Base-by-base conservation (phyloP, 2,113 vertebrate genomes). In the Antennarius striatus region DNA sequence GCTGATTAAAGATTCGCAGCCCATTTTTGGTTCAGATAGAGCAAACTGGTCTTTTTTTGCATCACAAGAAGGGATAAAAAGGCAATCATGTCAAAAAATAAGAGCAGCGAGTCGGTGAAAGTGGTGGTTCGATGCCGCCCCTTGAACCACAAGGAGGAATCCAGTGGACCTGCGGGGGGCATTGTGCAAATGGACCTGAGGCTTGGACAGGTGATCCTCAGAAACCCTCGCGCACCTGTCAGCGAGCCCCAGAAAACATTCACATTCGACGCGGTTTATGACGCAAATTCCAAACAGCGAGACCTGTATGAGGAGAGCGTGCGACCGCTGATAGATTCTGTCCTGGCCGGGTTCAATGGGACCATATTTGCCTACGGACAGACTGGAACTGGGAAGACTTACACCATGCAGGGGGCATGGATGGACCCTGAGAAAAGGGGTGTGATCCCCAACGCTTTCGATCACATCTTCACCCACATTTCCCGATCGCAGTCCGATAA, bases 391-490 rank as follows among this genome's bases (percentile, higher is more conserved):
- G 98, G 98, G 14, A 99, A 99, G 89, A 99, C 97, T 0, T 97
- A 98, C 91, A 98, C 98, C 61, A 99, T 99, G 97, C 96, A 97
- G 79, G 98, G 98, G 0, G 91, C 91, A 4, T 97, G 97, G 96
- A 77, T 90, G 71, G 96, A 98, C 83, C 91, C 94, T 0, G 97
- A 98, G 87, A 94, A 92, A 65, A 89, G 95, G 0, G 97, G 98
- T 17, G 91, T 99, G 83, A 96, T 98, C 75, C 98, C 98, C 57
- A 96, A 91, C 5, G 92, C 97, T 43, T 98, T 99, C 30, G 97
- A 99, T 79, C 97, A 98, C 89, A 95, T 99, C 79, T 99, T 99
- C 90, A 99, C 96, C 0, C 96, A 98, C 86, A 99, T 99, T 90
- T 97, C 98, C 1, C 94, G 98, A 74, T 97, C 98, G 1, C 95